These are phyloP conservation scores for Neopelma chrysocephalum DNA, from an alignment of 2,797 vertebrate genomes.

Conservation along the genomic window DNA sequence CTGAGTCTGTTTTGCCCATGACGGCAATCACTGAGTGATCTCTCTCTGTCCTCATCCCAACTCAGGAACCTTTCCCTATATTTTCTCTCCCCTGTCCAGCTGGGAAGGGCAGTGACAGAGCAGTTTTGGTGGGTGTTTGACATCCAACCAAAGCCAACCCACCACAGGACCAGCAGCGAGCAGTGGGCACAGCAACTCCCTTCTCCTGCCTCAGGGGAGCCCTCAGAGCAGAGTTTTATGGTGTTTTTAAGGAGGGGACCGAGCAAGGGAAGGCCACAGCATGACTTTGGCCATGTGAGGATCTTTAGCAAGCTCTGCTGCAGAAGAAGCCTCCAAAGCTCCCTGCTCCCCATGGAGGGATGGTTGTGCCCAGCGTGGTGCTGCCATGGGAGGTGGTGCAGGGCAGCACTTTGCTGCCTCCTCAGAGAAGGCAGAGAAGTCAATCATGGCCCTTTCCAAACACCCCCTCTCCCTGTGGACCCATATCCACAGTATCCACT, in stretches of 20 bases:
- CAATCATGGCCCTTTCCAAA: neutral
- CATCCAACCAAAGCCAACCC: neutral
- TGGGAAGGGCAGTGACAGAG: neutral
- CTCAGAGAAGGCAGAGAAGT: neutral
- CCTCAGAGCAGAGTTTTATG: neutral
- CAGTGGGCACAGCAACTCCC: neutral
- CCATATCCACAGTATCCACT: fast-evolving
- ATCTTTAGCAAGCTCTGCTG: neutral
- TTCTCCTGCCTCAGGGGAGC: neutral
- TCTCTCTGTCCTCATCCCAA: neutral
- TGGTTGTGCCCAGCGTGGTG: neutral
- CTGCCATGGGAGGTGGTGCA: neutral
- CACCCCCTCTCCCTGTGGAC: neutral
- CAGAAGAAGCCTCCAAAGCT: neutral
- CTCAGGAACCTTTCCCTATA: neutral
- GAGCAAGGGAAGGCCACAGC: neutral
- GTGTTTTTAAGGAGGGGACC: neutral
- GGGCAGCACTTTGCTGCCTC: neutral
- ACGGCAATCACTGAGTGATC: neutral
- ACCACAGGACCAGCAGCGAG: neutral
- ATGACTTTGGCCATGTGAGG: neutral
- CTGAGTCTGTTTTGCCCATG: neutral
- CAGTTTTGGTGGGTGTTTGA: neutral
- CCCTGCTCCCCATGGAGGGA: neutral
- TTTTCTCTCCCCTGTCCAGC: neutral